phyloP scores from a whole-genome alignment of 1,140 invertebrate genomes.

The Oncopodura yosiiana region DNA sequence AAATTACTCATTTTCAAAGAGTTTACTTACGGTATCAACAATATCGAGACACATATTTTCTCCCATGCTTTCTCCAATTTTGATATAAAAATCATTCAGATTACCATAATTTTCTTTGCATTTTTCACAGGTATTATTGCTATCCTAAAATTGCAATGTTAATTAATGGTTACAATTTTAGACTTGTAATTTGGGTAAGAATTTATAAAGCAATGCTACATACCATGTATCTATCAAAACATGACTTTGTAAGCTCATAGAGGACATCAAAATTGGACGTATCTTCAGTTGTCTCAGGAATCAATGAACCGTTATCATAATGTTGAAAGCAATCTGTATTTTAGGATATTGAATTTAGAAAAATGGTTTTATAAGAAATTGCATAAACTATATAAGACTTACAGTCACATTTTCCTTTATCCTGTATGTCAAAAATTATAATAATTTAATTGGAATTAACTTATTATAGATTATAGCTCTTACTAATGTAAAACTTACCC shows the following conservation, averaged over 20 bases:
- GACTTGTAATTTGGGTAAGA: too few relatives aligned
- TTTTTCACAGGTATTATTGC: constrained; percentile 13
- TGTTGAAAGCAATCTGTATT: constrained; percentile 17
- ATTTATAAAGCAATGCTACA: too few relatives aligned
- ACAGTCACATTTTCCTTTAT: constrained; percentile 31
- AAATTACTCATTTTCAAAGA: background rate
- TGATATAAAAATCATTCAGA: constrained; percentile 27
- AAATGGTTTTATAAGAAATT: background rate
- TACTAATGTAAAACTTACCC: too few relatives aligned
- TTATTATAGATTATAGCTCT: too few relatives aligned
- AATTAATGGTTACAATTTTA: too few relatives aligned
- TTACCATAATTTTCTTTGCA: constrained; percentile 21
- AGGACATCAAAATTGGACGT: constrained; percentile 13
- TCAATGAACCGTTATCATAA: constrained; percentile 12
- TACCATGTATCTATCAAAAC: constrained; percentile 9
- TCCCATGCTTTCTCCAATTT: constrained; percentile 19
- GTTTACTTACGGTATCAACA: constrained; percentile 27
- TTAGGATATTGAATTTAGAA: background rate
- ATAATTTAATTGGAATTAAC: too few relatives aligned
- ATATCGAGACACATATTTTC: constrained; percentile 33
- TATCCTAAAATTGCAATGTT: too few relatives aligned
- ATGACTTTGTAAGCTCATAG: constrained; percentile 12
- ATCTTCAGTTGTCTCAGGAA: constrained; percentile 9
- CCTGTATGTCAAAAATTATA: too few relatives aligned
- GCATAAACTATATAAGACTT: constrained; percentile 10